These are phyloP conservation scores for Myodes glareolus DNA, from an alignment of 2,113 vertebrate species.

Conservation along the genomic window DNA sequence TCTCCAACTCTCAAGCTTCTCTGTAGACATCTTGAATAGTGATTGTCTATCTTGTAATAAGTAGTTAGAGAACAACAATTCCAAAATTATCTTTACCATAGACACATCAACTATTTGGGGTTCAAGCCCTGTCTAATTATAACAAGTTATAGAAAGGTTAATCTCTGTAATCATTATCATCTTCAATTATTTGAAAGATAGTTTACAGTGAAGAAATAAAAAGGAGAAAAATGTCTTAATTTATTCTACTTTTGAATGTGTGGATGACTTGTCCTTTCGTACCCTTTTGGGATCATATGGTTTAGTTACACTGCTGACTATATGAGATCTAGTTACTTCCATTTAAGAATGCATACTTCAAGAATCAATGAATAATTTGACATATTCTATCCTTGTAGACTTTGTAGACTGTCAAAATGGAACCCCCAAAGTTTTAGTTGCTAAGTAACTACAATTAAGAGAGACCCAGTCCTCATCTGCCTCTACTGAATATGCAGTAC, in stretches of 20 bases:
- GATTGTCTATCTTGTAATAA: background rate
- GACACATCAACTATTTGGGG: background rate
- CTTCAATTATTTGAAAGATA: background rate
- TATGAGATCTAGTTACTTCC: background rate
- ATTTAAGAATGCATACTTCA: background rate
- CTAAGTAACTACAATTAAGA: background rate
- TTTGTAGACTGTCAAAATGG: background rate
- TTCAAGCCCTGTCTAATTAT: background rate
- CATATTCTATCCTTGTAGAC: background rate
- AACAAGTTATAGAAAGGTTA: background rate
- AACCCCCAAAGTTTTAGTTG: background rate
- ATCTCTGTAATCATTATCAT: background rate
- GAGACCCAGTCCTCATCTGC: background rate
- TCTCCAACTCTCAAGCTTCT: background rate
- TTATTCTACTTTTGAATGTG: background rate
- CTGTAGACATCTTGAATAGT: background rate
- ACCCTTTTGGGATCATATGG: background rate
- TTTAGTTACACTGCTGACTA: background rate
- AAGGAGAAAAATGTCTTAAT: background rate
- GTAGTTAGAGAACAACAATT: background rate
- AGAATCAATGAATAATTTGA: background rate
- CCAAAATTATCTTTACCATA: background rate
- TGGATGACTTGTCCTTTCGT: background rate
- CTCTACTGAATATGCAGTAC: background rate
- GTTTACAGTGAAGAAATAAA: background rate